Evolutionary conservation across 2,888 invertebrate genomes (phyloP), one percentile per base, ranked within the genome.

Genomic region (Calliphora vomitoria): DNA sequence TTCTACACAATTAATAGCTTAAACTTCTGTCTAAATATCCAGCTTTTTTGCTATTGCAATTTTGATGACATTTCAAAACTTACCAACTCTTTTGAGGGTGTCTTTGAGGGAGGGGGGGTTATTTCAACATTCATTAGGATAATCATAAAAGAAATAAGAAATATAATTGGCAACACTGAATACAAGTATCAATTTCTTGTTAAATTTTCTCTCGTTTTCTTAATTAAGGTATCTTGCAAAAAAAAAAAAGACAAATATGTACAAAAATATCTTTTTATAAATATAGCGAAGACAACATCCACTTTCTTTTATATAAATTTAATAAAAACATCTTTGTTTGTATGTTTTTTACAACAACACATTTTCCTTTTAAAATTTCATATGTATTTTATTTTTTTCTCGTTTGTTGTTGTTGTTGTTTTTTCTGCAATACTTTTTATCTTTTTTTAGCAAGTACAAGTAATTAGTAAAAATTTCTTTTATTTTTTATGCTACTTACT

Each of bases 181-280:
- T 44, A 41, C 60, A 69, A 62, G 75, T 80, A 62, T 69, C 20
- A 81, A 76, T 81, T 75, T 69, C 80, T 53, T 72, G 47, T 38
- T 47, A 64, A 69, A 74, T 79, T 80, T 81, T 76, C 58, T 50
- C 47, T 58, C 4, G 38, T 64, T 47, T 20, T 38, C 15, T 50
- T 79, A 66, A 41, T 31, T 38, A 58, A 15, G 47, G 41, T 47
- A 66, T 71, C 44, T 55, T 79, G 11, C 20, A 76, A 68, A 62
- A 76, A 64, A 20, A 50, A 4, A 3, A 13, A 8, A 44, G 0
- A 13, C 44, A 50, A 50, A n/a, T n/a, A 50, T 50, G 35, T 35
- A 35, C 35, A 35, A 35, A 35, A 41, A 50, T n/a, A 11, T 35
- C 1, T 71, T 58, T 47, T n/a, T 75, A 64, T 31, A 68, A 50